Conservation (phyloP, 2,797 vertebrate species). For the Florisuga fusca region DNA sequence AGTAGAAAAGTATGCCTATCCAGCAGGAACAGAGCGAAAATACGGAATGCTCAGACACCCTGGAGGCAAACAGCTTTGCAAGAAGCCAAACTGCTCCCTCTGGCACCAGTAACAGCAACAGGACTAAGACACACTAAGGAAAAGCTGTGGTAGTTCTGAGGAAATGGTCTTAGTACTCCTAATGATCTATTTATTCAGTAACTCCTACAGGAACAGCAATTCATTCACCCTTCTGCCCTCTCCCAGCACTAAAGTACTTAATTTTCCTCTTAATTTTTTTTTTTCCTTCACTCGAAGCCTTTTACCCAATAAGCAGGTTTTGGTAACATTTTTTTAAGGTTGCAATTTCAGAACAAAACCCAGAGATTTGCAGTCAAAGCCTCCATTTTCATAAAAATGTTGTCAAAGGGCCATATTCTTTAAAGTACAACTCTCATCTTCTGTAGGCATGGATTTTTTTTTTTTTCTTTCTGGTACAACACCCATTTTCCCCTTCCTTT, state of each 20-base stretch:
- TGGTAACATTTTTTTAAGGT: background rate
- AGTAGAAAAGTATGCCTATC: background rate
- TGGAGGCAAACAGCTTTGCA: background rate
- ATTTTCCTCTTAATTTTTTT: background rate
- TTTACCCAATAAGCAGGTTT: background rate
- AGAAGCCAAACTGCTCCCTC: background rate
- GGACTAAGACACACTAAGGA: rapidly evolving
- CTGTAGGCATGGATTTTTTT: background rate
- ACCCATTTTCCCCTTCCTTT: background rate
- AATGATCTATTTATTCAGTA: conserved; percentile 9
- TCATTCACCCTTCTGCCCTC: background rate
- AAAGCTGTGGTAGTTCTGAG: background rate
- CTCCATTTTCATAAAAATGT: background rate
- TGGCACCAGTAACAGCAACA: background rate
- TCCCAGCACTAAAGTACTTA: background rate
- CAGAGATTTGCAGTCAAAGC: background rate
- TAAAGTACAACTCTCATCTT: background rate
- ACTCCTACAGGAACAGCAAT: background rate
- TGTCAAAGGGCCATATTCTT: background rate
- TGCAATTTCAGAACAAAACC: background rate
- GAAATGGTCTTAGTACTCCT: background rate
- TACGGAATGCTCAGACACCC: background rate
- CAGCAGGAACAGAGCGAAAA: background rate
- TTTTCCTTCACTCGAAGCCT: background rate
- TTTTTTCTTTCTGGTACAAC: background rate